Conservation (phyloP, 2,888 invertebrate species). For the Luffia ferchaultella region DNA sequence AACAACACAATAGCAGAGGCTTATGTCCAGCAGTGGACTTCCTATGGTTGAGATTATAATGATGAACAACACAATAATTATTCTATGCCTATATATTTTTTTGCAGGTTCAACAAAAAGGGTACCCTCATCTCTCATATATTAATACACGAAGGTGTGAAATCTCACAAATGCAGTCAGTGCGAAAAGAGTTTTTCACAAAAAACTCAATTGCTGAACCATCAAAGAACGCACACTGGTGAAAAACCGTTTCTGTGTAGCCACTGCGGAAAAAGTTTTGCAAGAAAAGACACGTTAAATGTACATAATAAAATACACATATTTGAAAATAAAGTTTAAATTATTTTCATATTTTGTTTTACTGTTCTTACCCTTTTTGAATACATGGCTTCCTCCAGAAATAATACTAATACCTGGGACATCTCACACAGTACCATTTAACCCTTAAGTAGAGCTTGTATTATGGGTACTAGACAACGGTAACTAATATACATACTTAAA, state of each 20-base stretch:
- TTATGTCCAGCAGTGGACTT: no score
- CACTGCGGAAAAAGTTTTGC: constrained; percentile 18
- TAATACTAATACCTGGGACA: no score
- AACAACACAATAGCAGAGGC: no score
- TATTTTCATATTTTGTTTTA: no score
- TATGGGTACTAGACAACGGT: no score
- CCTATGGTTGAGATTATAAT: no score
- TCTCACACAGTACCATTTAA: no score
- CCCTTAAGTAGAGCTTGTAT: no score
- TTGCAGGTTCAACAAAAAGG: constrained; percentile 18
- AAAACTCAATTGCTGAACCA: constrained; percentile 14
- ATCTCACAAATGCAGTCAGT: constrained; percentile 12
- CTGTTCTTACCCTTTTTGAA: no score
- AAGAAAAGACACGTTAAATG: constrained; percentile 15
- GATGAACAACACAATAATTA: no score
- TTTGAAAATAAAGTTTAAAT: constrained; percentile 1
- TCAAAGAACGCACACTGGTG: constrained; percentile 12
- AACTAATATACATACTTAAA: no score
- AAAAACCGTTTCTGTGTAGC: constrained; percentile 15
- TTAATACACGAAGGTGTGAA: constrained; percentile 14
- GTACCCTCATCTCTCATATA: constrained; percentile 16
- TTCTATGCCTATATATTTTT: not conserved
- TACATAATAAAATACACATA: constrained; percentile 14
- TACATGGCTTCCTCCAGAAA: no score
- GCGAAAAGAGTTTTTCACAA: constrained; percentile 15